These are phyloP conservation scores for Cantharis nigra DNA, from an alignment of 2,888 invertebrate species.

Conservation along the genomic window DNA sequence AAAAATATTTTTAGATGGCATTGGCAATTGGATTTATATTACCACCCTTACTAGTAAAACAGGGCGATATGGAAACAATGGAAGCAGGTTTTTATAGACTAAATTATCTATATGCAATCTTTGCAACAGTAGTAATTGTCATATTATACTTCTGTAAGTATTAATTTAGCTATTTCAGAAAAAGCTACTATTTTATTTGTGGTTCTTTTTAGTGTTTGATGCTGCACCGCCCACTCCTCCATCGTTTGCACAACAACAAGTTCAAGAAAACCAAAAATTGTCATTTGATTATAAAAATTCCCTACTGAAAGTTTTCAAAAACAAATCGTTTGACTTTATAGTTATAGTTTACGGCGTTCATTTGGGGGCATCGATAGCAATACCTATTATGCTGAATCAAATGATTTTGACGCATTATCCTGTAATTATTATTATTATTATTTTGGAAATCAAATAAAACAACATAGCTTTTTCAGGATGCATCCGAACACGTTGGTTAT, in stretches of 20 bases:
- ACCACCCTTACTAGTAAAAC: background rate
- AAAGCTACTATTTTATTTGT: too few species aligned
- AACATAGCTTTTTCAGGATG: conserved; percentile 56
- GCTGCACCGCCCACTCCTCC: background rate
- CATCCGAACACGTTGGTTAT: conserved; percentile 80
- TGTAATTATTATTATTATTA: background rate
- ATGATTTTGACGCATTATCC: conserved; percentile 6
- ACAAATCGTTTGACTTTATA: background rate
- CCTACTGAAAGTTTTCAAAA: background rate
- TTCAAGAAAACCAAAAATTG: background rate
- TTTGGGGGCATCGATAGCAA: background rate
- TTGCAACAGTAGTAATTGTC: background rate
- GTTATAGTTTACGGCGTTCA: background rate
- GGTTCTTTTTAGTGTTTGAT: background rate
- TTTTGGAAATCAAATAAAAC: background rate
- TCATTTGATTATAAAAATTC: background rate
- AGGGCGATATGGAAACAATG: background rate
- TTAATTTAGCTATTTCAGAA: too few species aligned
- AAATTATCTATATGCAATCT: background rate
- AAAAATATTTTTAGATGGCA: background rate
- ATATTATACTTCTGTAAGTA: background rate
- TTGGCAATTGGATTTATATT: background rate
- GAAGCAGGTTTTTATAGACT: background rate
- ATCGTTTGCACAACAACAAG: background rate
- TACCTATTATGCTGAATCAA: conserved; percentile 3